phyloP scores from a whole-genome alignment of 2,888 invertebrate genomes.

The Lasiommata megera region DNA sequence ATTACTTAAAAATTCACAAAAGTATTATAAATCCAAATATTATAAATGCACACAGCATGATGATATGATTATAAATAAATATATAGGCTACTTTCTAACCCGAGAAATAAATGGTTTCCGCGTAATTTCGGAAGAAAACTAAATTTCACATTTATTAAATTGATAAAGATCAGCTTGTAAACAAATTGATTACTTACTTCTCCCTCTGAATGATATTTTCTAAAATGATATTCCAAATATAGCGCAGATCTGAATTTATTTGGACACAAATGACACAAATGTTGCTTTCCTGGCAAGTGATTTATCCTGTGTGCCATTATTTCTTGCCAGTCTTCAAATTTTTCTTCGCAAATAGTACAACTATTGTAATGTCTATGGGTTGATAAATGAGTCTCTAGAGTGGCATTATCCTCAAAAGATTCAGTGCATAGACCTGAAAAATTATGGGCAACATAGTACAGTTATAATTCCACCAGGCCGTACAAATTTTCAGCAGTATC shows the following conservation, averaged over 20 bases:
- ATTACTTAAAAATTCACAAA: too few species aligned
- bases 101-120: too few species aligned
- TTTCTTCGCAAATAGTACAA: conserved; percentile 47
- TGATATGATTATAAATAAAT: too few species aligned
- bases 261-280: conserved; percentile 50
- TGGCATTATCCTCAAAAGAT: conserved; percentile 33
- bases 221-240: conserved; percentile 53
- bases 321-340: conserved; percentile 42
- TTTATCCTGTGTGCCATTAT: conserved; percentile 50
- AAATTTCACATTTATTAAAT: too few species aligned
- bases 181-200: conserved; percentile 48
- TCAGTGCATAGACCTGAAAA: conserved; percentile 49
- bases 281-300: conserved; percentile 44
- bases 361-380: conserved; percentile 40
- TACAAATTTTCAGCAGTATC: too few species aligned
- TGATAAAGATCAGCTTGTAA: too few species aligned
- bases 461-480: too few species aligned
- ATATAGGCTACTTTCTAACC: too few species aligned
- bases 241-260: conserved; percentile 34
- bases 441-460: not conserved
- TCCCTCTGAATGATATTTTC: conserved; percentile 38
- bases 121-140: too few species aligned
- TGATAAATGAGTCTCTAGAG: conserved; percentile 46
- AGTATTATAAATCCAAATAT: too few species aligned
- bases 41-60: too few species aligned